Evolutionary conservation across 2,888 invertebrate genomes (phyloP).

Genomic region (Catocala nupta): DNA sequence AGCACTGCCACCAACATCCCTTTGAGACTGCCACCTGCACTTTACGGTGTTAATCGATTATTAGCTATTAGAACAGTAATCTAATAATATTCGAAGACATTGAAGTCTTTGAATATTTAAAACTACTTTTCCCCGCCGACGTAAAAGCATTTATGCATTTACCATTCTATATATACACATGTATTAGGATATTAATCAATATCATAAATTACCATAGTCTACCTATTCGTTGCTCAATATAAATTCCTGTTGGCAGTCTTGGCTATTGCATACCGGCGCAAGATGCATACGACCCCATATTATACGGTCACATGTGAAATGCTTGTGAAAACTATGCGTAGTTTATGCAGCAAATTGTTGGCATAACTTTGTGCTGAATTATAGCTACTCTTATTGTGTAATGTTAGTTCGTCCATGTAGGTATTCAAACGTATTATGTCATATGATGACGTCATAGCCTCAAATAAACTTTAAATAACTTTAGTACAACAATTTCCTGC

Average conservation of each 20-base stretch:
- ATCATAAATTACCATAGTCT: slow-evolving; percentile 39
- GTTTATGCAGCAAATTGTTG: slow-evolving; percentile 35
- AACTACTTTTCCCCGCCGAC: neutral
- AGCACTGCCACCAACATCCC: no score
- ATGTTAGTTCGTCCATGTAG: neutral
- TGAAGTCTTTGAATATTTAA: no score
- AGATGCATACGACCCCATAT: slow-evolving; percentile 56
- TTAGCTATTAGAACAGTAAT: no score
- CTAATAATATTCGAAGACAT: no score
- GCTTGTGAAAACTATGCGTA: slow-evolving; percentile 40
- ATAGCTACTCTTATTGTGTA: neutral
- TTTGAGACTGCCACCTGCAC: no score
- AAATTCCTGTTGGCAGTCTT: slow-evolving; percentile 56
- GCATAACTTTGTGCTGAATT: slow-evolving; percentile 12
- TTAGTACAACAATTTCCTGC: no score
- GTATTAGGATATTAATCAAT: slow-evolving; percentile 29
- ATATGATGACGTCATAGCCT: no score
- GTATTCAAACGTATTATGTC: no score
- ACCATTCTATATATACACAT: neutral
- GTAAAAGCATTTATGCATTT: neutral
- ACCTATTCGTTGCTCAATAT: slow-evolving; percentile 60
- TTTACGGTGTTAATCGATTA: no score
- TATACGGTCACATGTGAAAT: slow-evolving; percentile 43
- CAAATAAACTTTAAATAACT: no score
- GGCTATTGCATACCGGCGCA: slow-evolving; percentile 45